phyloP scores from a whole-genome alignment of 2,888 invertebrate species.

The Philonicus albiceps region DNA sequence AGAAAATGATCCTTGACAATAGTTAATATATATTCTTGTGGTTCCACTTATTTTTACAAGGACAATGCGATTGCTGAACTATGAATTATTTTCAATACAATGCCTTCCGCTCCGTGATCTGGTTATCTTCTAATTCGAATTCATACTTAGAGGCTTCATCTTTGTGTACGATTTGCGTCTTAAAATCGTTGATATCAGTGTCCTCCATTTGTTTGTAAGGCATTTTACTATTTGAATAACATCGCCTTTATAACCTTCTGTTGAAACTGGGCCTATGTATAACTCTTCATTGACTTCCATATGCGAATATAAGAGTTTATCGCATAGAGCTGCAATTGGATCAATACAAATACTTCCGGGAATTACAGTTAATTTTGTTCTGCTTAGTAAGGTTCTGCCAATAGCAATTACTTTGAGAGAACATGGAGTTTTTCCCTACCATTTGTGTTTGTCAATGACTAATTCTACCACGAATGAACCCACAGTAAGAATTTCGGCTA shows the following conservation, averaged over 20 bases:
- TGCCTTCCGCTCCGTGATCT: not conserved
- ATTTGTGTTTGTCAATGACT: too few species aligned
- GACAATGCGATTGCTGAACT: too few species aligned
- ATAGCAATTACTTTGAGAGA: not conserved
- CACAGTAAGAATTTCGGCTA: too few species aligned
- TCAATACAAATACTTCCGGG: not conserved
- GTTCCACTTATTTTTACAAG: too few species aligned
- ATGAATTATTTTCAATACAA: too few species aligned
- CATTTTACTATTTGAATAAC: not conserved
- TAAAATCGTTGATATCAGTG: not conserved
- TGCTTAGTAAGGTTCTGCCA: not conserved
- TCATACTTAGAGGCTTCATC: not conserved
- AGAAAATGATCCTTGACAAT: too few species aligned
- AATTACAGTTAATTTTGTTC: not conserved
- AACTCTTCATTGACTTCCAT: not conserved
- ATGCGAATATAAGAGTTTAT: not conserved
- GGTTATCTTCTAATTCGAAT: not conserved
- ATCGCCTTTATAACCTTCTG: not conserved
- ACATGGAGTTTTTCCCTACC: not conserved
- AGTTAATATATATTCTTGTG: too few species aligned
- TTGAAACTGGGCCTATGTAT: not conserved
- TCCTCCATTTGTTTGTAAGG: not conserved
- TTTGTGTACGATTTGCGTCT: not conserved
- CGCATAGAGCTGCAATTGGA: not conserved
- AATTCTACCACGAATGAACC: too few species aligned